Conservation (phyloP, 2,113 vertebrate species). For the Tringa solitaria region DNA sequence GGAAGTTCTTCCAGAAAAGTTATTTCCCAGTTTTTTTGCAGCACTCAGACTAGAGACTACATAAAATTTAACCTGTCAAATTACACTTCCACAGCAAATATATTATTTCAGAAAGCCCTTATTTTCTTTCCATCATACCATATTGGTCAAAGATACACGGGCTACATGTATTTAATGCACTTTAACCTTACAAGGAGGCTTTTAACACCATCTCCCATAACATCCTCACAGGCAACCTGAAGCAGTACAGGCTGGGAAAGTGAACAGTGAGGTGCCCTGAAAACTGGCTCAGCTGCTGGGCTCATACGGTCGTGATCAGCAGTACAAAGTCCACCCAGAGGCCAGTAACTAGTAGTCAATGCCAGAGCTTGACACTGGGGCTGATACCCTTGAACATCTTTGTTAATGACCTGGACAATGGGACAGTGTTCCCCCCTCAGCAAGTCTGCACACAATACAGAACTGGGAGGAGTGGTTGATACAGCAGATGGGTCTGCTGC, state of each 20-base stretch:
- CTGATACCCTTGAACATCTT: not conserved
- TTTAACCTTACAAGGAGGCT: not conserved
- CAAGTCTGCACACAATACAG: not conserved
- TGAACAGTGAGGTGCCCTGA: not conserved
- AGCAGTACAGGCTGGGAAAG: not conserved
- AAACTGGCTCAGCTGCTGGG: not conserved
- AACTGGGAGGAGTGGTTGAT: not conserved
- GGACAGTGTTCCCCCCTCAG: too few species aligned
- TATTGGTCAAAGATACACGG: not conserved
- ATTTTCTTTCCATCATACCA: not conserved
- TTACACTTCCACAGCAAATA: not conserved
- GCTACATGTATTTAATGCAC: not conserved
- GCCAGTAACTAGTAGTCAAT: not conserved
- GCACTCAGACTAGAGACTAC: not conserved
- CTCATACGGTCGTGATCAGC: not conserved
- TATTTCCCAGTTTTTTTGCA: not conserved
- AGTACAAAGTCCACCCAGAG: not conserved
- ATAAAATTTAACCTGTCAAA: not conserved
- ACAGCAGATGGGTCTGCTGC: not conserved
- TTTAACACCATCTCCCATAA: not conserved
- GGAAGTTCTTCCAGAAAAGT: not conserved
- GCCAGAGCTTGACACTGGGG: not conserved
- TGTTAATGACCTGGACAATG: not conserved
- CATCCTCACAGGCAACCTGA: not conserved
- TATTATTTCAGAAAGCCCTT: not conserved